These are phyloP conservation scores for Limnephilus auricula DNA, from an alignment of 2,888 invertebrate species.

Conservation along the genomic window DNA sequence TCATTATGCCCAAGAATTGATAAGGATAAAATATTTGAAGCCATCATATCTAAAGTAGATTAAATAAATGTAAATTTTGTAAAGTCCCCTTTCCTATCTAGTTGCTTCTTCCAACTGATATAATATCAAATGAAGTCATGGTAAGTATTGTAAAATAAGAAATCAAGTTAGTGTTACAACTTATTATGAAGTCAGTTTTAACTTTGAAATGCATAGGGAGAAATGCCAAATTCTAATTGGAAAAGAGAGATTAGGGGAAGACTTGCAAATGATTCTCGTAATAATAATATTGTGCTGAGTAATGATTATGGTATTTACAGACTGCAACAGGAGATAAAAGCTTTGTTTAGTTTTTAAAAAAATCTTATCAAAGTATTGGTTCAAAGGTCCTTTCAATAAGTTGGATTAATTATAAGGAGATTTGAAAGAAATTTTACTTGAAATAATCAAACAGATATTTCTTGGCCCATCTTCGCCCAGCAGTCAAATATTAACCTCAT, in stretches of 20 bases:
- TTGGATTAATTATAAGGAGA: neutral
- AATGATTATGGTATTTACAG: neutral
- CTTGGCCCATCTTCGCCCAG: no score
- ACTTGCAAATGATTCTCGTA: neutral
- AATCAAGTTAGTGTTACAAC: neutral
- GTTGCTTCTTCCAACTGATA: neutral
- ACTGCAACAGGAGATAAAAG: neutral
- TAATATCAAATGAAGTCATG: neutral
- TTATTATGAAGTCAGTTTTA: neutral
- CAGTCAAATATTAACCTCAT: no score
- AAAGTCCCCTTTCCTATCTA: neutral
- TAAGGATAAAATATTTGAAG: neutral
- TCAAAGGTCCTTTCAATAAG: neutral
- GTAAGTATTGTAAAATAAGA: neutral
- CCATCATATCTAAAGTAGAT: neutral
- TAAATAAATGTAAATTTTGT: neutral
- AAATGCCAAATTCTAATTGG: neutral
- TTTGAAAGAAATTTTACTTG: neutral
- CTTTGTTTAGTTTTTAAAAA: neutral
- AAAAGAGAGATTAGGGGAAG: neutral
- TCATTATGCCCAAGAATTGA: neutral
- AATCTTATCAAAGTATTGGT: neutral
- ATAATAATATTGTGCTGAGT: conserved; percentile 2
- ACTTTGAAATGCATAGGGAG: neutral
- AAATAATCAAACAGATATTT: neutral